Evolutionary conservation across 2,888 invertebrate genomes (phyloP), one percentile per base, ranked within the genome.

Genomic region (Leptinotarsa peninsularis): DNA sequence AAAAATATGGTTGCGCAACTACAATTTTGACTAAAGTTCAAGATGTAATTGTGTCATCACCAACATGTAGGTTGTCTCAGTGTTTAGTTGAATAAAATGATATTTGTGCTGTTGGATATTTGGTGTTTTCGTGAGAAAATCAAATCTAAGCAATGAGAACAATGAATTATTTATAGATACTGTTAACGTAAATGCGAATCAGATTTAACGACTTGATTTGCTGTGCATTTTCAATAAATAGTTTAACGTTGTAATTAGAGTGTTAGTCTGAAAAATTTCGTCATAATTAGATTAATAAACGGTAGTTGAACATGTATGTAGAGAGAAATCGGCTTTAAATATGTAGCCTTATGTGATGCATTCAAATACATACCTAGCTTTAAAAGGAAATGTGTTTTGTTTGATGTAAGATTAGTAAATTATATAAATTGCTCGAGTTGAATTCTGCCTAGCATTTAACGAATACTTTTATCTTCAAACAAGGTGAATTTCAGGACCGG

Each of bases 251-350:
- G 73, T 75, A 60, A 72, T 70, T 77, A 71, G 79, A 77, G 70
- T 73, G 75, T 73, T 66, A 74, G 74, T 75, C 76, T 74, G 50
- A 76, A 73, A 71, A 66, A 75, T 68, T 68, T 63, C 63, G 14
- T 33, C 63, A 63, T 63, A 63, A 63, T 63, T 63, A 43, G 27
- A 63, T 63, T 63, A 63, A 63, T 63, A 63, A 63, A 63, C 43
- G 63, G 63, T 43, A 63, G 63, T 63, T 63, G 63, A 63, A 63
- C 63, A 63, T 33, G 73, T 71, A 75, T 78, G 69, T 73, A 78
- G 74, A 78, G 73, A 76, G 74, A 78, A 78, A 78, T 72, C 76
- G 76, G 78, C 78, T 78, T 78, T 78, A 75, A 78, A 78, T 76
- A 76, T 76, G 78, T 78, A 78, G 76, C 76, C 74, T 76, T 76